Conservation (phyloP, 2,888 invertebrate species). For the Urechis unicinctus region DNA sequence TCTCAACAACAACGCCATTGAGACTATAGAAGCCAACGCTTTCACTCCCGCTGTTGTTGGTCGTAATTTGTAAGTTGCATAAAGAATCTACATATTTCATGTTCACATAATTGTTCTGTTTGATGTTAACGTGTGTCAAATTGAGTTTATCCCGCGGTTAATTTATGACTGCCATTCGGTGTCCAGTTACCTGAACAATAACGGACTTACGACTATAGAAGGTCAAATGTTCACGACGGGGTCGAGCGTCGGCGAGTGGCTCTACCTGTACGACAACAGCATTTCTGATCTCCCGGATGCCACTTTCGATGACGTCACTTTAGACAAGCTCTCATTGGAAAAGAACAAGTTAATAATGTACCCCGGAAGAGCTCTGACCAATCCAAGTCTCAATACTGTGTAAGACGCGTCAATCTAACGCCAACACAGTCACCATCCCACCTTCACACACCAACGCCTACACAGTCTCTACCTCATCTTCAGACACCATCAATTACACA, state of each 20-base stretch:
- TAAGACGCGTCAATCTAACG: no score
- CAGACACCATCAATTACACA: no score
- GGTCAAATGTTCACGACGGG: neutral
- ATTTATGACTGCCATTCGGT: no score
- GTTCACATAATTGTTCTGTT: no score
- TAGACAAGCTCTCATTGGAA: neutral
- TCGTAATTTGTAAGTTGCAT: slow-evolving; percentile 15
- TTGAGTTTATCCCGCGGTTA: no score
- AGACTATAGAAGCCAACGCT: slow-evolving; percentile 12
- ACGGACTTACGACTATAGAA: neutral
- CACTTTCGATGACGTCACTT: neutral
- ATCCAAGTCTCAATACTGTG: neutral
- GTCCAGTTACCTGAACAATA: neutral
- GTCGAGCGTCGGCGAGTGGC: neutral
- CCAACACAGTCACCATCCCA: no score
- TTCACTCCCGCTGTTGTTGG: slow-evolving; percentile 8
- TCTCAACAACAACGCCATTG: slow-evolving; percentile 21
- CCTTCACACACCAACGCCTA: no score
- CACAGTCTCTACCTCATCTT: no score
- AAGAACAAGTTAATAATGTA: neutral
- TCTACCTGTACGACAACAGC: neutral
- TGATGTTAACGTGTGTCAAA: no score
- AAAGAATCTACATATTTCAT: no score
- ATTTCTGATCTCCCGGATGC: neutral
- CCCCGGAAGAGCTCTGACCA: neutral